Conservation (phyloP, 2,888 invertebrate genomes). For the Isoperla grammatica region DNA sequence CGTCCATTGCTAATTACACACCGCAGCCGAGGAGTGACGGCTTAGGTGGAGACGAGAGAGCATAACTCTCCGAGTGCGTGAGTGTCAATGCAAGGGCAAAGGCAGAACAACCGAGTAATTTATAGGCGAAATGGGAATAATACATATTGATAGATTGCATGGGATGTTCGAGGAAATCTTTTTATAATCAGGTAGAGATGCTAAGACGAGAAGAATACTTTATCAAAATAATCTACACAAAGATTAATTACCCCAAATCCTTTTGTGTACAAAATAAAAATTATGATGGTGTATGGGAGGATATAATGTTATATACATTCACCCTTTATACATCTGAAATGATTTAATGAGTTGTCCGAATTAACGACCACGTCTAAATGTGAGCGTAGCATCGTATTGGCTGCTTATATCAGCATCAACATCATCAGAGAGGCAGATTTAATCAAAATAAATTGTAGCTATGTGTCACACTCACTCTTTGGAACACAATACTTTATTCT, state of each 20-base stretch:
- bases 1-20: conserved; percentile 15
- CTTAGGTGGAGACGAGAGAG: no score
- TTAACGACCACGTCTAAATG: conserved; percentile 14
- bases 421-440: no score
- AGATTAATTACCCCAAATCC: conserved; percentile 23
- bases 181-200: conserved; percentile 16
- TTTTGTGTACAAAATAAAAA: conserved; percentile 14
- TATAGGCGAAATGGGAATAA: conserved; percentile 15
- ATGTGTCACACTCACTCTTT: no score
- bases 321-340: conserved; percentile 15
- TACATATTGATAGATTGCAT: conserved; percentile 16
- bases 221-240: conserved; percentile 16
- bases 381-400: conserved; percentile 2
- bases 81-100: conserved; percentile 3
- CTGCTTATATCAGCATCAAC: no score
- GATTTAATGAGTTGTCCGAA: conserved; percentile 14
- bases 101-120: conserved; percentile 9
- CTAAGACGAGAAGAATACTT: conserved; percentile 15
- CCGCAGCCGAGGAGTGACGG: background rate
- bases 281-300: conserved; percentile 13
- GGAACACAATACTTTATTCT: no score
- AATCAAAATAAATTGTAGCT: no score
- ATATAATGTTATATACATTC: conserved; percentile 2
- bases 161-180: conserved; percentile 10
- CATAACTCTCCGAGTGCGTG: conserved; percentile 16